A percentile compares a stretch with the other conserved stretches of the same genome.
These are phyloP conservation scores for Leptopilina syphax DNA, from an alignment of 2,888 invertebrate genomes.

Conservation along the genomic window DNA sequence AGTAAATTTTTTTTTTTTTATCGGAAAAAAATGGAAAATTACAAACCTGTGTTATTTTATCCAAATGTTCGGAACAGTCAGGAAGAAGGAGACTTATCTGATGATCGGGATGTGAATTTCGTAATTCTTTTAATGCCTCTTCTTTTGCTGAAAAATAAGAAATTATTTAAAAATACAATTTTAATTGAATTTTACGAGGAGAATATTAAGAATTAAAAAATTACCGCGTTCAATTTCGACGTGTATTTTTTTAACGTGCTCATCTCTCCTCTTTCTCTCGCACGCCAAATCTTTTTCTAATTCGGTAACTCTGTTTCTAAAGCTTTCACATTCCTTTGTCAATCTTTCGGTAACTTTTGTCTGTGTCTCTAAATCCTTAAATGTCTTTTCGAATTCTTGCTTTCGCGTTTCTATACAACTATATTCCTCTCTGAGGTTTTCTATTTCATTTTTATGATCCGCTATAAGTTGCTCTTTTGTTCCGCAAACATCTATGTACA, in stretches of 20 bases:
- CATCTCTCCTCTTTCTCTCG: conserved; percentile 67
- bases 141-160: conserved; percentile 66
- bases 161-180: conserved; percentile 22
- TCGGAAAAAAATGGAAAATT: not conserved
- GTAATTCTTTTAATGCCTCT: conserved; percentile 69
- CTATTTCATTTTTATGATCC: conserved; percentile 80
- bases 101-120: conserved; percentile 68
- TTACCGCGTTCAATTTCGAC: conserved; percentile 70
- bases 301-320: conserved; percentile 66
- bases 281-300: conserved; percentile 68
- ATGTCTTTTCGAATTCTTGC: conserved; percentile 64
- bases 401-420: conserved; percentile 62
- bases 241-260: conserved; percentile 68
- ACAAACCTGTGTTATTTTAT: conserved; percentile 69
- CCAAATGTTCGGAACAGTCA: conserved; percentile 71
- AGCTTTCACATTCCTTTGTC: conserved; percentile 65
- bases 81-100: conserved; percentile 68
- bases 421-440: conserved; percentile 75
- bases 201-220: conserved; percentile 20
- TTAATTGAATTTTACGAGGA: conserved; percentile 5
- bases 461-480: conserved; percentile 80
- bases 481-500: conserved; percentile 79
- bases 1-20: not conserved
- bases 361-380: conserved; percentile 65
- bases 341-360: conserved; percentile 64